Conservation (phyloP, 2,888 invertebrate species). For the Eledona agricola region DNA sequence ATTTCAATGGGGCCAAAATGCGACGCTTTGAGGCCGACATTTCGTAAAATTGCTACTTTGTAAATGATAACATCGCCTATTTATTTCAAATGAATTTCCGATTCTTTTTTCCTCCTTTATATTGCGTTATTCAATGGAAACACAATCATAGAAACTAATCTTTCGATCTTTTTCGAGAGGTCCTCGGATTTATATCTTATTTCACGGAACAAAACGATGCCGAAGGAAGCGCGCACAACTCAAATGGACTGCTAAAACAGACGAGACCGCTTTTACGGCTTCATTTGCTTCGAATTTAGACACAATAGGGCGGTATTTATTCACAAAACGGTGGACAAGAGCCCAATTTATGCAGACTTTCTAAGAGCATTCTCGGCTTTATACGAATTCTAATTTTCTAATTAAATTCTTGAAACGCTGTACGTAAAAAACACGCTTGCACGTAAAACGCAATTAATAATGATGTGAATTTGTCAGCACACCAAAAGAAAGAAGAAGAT, state of each 20-base stretch:
- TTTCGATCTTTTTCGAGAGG: constrained; percentile 47
- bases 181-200: constrained; percentile 39
- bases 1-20: constrained; percentile 45
- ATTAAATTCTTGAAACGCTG: no score
- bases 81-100: constrained; percentile 57
- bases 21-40: constrained; percentile 49
- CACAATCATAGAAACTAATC: constrained; percentile 58
- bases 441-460: no score
- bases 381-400: no score
- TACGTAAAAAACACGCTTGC: no score
- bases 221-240: constrained; percentile 3
- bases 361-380: no score
- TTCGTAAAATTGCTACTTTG: constrained; percentile 59
- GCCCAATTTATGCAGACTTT: no score
- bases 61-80: constrained; percentile 58
- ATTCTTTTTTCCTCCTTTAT: constrained; percentile 42
- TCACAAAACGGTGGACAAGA: no score
- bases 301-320: not conserved
- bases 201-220: constrained; percentile 7
- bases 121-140: constrained; percentile 42
- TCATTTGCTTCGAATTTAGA: not conserved
- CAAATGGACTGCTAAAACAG: constrained; percentile 12
- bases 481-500: no score
- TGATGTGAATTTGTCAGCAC: no score
- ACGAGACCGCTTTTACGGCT: not conserved